These are phyloP conservation scores for Odobenus rosmarus DNA, from an alignment of 2,113 vertebrate genomes.

Conservation along the genomic window DNA sequence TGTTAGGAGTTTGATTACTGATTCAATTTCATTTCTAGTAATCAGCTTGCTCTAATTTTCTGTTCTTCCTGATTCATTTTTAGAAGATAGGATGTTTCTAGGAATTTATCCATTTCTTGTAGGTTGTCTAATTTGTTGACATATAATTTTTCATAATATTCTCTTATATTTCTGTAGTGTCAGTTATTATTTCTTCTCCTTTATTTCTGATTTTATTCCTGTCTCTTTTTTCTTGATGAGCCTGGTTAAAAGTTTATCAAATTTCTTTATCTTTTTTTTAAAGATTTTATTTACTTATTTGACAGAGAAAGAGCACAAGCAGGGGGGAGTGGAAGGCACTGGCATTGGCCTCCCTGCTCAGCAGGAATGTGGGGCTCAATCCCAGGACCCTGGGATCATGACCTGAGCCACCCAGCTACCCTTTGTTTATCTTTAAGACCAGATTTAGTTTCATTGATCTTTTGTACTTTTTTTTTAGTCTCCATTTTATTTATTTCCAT, in stretches of 20 bases:
- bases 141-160: neutral
- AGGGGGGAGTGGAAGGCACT: neutral
- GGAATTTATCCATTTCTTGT: neutral
- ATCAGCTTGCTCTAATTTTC: neutral
- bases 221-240: neutral
- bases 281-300: neutral
- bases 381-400: neutral
- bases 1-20: neutral
- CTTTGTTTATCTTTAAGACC: neutral
- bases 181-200: neutral
- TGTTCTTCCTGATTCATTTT: neutral
- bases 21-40: neutral
- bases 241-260: neutral
- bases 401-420: neutral
- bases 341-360: neutral
- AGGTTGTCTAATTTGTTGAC: neutral
- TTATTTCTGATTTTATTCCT: neutral
- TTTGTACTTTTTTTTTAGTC: neutral
- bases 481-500: neutral
- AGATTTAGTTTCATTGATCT: neutral
- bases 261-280: neutral
- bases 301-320: neutral
- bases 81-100: neutral
- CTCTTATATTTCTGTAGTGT: neutral
- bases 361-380: neutral